Base-by-base conservation (phyloP, 2,888 invertebrate species). In the Mactromeris polynyma region DNA sequence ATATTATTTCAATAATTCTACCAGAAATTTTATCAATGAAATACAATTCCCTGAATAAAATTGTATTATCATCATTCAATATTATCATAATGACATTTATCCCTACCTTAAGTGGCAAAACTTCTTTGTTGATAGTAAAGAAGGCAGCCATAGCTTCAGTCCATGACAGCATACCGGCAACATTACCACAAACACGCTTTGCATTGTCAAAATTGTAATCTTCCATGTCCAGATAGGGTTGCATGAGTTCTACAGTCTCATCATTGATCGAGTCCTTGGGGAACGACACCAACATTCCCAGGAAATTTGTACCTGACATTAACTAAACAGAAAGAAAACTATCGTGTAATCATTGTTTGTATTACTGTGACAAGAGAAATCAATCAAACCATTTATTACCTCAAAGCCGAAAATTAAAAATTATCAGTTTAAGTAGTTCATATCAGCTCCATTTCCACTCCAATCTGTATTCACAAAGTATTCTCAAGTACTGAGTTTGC, bases 211-310 rank as follows among this genome's bases (percentile, higher is more conserved):
- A 80, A 78, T 94, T 96, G 93, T 97, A 97, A 85, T 97, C 97
- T 73, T 97, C 96, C 93, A 95, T 94, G 19, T 93, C 93, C 2
- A 97, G 93, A 93, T 96, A 97, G 0, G 96, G 96, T 88, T 95
- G 94, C 87, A 97, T 92, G 78, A 97, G 92, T 87, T 97, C 97
- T 40, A 97, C 96, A 3, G 96, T 96, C 92, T 97, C 97, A 84
- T 96, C 97, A 84, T 97, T 97, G 54, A 97, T 97, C 31, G 95
- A 93, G 92, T 97, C 97, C 90, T 96, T 96, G 4, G 99, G 99
- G 96, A 99, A 99, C 96, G 98, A 99, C 97, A 99, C 98, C 31
- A 99, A 97, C 96, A 98, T 94, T 80, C 94, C 94, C 36, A 97
- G 94, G 94, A 97, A 96, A 93, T 95, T 96, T 19, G 96, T 95